Percentiles rank a stretch among this genome's conserved stretches.
phyloP scores from a whole-genome alignment of 2,797 vertebrate species.

The Hirundo rustica region DNA sequence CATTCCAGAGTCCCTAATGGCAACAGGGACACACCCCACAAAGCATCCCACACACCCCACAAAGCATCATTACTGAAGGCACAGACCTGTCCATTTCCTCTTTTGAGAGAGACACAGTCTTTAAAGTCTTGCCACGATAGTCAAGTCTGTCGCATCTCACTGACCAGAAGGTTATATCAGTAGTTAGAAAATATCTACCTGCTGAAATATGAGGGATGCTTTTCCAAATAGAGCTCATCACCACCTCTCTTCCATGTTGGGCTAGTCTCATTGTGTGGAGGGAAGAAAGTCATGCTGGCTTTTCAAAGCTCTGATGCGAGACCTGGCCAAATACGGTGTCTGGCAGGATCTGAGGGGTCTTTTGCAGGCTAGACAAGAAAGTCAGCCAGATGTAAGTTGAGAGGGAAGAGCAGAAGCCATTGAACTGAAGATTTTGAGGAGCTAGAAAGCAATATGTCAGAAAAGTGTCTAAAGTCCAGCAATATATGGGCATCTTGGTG shows the following conservation, averaged over 20 bases:
- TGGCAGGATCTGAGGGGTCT: neutral
- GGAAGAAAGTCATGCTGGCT: neutral
- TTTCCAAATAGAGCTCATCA: neutral
- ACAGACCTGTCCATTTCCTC: fast-evolving
- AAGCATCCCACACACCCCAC: neutral
- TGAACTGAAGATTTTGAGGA: neutral
- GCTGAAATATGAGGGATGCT: neutral
- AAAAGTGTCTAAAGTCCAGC: neutral
- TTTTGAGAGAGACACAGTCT: neutral
- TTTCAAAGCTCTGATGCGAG: neutral
- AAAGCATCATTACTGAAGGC: neutral
- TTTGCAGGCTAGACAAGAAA: neutral
- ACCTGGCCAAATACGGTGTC: neutral
- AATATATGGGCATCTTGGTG: neutral
- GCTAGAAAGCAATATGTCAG: neutral
- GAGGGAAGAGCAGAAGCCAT: neutral
- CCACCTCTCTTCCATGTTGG: neutral
- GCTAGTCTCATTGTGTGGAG: neutral
- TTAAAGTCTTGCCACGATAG: neutral
- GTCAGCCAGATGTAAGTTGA: neutral
- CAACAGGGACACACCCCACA: neutral
- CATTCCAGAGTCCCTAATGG: neutral
- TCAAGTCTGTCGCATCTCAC: neutral
- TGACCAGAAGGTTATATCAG: neutral
- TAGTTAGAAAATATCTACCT: neutral